These are phyloP conservation scores for Pristionchus maxplancki DNA, from an alignment of 2,888 invertebrate species.

Conservation along the genomic window DNA sequence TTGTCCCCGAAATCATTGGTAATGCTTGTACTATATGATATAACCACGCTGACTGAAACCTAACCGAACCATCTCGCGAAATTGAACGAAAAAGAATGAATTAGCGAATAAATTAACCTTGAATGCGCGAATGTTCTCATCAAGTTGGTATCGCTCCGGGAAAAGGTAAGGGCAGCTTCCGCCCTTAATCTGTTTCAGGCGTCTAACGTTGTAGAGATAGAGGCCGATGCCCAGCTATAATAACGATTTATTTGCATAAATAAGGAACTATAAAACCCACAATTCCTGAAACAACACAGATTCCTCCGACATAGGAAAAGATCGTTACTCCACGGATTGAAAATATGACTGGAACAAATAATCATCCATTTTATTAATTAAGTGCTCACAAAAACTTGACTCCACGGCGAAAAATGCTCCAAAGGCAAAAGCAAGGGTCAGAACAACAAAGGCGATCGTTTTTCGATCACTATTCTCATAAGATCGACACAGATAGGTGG, in stretches of 20 bases:
- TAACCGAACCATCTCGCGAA: no score
- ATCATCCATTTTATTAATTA: no score
- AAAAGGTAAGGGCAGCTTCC: neutral
- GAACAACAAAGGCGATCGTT: neutral
- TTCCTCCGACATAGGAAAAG: neutral
- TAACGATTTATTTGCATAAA: no score
- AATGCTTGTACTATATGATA: no score
- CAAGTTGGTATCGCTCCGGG: slow-evolving; percentile 1
- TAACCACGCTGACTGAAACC: no score
- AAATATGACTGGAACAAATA: neutral
- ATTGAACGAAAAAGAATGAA: no score
- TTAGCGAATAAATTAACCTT: no score
- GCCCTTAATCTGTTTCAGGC: neutral
- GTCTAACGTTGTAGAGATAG: neutral
- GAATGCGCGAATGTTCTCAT: slow-evolving; percentile 28
- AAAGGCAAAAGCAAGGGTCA: neutral
- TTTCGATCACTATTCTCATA: neutral
- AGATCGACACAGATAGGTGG: neutral
- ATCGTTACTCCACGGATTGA: neutral
- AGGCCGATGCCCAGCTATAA: neutral
- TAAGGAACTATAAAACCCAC: neutral
- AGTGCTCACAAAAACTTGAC: neutral
- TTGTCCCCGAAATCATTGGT: no score
- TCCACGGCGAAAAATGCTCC: neutral
- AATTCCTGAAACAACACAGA: neutral